Evolutionary conservation across 2,888 invertebrate species (phyloP).

Genomic region (Patella depressa): DNA sequence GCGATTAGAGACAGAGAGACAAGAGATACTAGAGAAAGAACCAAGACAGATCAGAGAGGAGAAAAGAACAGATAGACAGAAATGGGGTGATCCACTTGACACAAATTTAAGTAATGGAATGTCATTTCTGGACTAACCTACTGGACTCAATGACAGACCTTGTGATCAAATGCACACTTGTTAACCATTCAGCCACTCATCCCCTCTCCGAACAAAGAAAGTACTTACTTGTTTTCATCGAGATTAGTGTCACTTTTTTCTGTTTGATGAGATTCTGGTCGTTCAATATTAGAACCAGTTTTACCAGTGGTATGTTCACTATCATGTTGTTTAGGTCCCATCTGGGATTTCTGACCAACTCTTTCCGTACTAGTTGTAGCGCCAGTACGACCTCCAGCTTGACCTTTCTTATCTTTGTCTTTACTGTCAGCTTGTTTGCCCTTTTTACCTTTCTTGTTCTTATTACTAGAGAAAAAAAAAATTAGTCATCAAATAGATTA

Average conservation of each 20-base stretch:
- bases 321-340: conserved; percentile 54
- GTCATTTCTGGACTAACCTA: neutral
- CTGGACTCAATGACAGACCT: no score
- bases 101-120: neutral
- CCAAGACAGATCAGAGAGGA: neutral
- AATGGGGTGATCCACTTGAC: conserved; percentile 19
- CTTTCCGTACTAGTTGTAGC: conserved; percentile 49
- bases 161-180: no score
- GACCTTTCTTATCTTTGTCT: conserved; percentile 63
- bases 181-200: no score
- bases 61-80: neutral
- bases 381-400: conserved; percentile 50
- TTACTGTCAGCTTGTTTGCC: conserved; percentile 40
- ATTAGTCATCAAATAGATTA: no score
- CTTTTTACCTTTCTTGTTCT: conserved; percentile 46
- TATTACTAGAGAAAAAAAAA: neutral
- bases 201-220: neutral
- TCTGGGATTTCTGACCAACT: conserved; percentile 49
- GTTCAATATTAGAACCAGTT: conserved; percentile 55
- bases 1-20: no score
- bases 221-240: conserved; percentile 51
- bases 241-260: conserved; percentile 60
- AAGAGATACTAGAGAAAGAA: no score
- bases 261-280: conserved; percentile 69
- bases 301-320: conserved; percentile 56